Evolutionary conservation across 2,797 vertebrate genomes (phyloP).

Genomic region (Euphonia xanthogaster): DNA sequence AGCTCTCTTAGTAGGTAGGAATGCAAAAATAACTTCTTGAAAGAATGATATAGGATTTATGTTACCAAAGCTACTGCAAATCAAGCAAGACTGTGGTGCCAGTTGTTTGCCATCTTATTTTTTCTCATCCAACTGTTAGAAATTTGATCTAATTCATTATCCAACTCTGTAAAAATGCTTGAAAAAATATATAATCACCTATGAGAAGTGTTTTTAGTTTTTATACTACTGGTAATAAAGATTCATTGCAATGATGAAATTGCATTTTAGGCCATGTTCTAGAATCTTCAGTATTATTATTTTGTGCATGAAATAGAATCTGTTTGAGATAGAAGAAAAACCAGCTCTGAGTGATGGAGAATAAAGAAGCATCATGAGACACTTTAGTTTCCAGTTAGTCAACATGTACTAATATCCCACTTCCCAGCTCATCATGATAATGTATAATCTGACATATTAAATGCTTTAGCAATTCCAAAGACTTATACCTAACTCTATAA

Average conservation of each 20-base stretch:
- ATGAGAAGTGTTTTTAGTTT: not conserved
- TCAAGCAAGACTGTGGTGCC: not conserved
- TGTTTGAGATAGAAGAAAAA: not conserved
- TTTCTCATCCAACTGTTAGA: not conserved
- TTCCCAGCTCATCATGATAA: not conserved
- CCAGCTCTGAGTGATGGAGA: not conserved
- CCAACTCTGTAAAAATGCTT: not conserved
- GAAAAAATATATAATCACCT: not conserved
- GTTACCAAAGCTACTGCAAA: not conserved
- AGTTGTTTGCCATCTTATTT: not conserved
- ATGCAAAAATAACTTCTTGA: not conserved
- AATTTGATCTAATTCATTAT: not conserved
- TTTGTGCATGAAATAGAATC: not conserved
- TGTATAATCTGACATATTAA: not conserved
- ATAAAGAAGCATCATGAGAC: not conserved
- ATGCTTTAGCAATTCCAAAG: not conserved
- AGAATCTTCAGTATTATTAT: not conserved
- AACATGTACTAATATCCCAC: not conserved
- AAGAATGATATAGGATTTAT: not conserved
- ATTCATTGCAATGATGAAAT: not conserved
- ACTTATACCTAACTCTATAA: not conserved
- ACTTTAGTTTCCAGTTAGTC: not conserved
- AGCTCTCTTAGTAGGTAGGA: not conserved
- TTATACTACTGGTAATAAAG: not conserved
- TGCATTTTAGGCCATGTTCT: not conserved